Evolutionary conservation across 2,888 invertebrate genomes (phyloP).

Genomic region (Drosophila diplacantha): DNA sequence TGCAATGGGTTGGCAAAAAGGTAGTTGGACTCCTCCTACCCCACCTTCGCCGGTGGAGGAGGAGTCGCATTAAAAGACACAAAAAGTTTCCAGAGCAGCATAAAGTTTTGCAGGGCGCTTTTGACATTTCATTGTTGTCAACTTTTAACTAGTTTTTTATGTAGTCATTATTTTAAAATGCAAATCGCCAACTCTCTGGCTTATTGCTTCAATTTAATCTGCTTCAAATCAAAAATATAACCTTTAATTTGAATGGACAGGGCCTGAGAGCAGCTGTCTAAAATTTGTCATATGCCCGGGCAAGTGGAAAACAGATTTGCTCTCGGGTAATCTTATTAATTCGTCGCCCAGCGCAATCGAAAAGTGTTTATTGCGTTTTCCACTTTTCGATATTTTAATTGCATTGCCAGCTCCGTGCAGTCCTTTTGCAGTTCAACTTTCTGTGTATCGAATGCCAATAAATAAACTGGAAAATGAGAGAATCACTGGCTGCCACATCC

Average conservation of each 20-base stretch:
- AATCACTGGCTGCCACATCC: slow-evolving; percentile 7
- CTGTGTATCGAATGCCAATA: slow-evolving; percentile 20
- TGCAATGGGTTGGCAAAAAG: slow-evolving; percentile 13
- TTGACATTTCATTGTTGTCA: slow-evolving; percentile 69
- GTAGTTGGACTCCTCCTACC: background rate
- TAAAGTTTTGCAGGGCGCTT: slow-evolving; percentile 49
- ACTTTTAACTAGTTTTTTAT: slow-evolving; percentile 66
- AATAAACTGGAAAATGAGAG: slow-evolving; percentile 30
- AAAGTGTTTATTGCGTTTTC: slow-evolving; percentile 50
- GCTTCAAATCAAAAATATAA: slow-evolving; percentile 34
- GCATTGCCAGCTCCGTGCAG: slow-evolving; percentile 38
- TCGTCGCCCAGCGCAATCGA: slow-evolving; percentile 46
- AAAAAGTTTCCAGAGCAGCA: slow-evolving; percentile 45
- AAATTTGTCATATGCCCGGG: slow-evolving; percentile 23
- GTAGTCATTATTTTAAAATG: slow-evolving; percentile 60
- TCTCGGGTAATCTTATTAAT: slow-evolving; percentile 55
- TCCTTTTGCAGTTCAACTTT: slow-evolving; percentile 15
- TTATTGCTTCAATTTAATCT: slow-evolving; percentile 40
- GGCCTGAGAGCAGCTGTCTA: background rate
- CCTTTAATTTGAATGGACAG: slow-evolving; percentile 33
- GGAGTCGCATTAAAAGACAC: slow-evolving; percentile 55
- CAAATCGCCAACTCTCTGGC: slow-evolving; percentile 36
- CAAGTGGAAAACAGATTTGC: slow-evolving; percentile 25
- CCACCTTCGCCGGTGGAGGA: slow-evolving; percentile 10
- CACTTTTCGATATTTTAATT: slow-evolving; percentile 54